Evolutionary conservation across 1,140 invertebrate species (phyloP), one percentile per base, ranked within the genome.

Genomic region (Papilio polytes): DNA sequence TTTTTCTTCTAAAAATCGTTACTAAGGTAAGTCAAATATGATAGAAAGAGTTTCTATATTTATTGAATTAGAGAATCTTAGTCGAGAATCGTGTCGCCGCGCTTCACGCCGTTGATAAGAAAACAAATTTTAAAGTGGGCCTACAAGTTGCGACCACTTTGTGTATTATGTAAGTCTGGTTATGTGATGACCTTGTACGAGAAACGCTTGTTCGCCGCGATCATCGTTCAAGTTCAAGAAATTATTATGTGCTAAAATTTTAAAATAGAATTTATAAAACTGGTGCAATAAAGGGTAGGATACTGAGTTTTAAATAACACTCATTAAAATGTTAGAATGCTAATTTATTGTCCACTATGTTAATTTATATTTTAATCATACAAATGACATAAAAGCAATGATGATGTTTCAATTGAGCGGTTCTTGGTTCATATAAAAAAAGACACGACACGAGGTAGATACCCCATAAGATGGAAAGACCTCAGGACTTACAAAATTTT

Each of bases 121-220:
- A 76, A 48, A 76, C n/a, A 76, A 51, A 48, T 48, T 51, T 76
- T 12, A 76, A 76, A 76, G 44, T 76, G 20, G 74, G 74, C 53
- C 22, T 76, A 48, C 74, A 46, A 20, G 74, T 51, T 74, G 36
- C 72, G 36, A 20, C 36, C 63, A 66, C 26, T 31, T 66, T 13
- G 9, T 51, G 46, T 4, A 22, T 74, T 74, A 74, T 74, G 46
- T 74, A 74, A 74, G 18, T 36, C 7, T 15, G 20, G 73, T 74
- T 74, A 74, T 74, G 73, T 74, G 44, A 74, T 74, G 73, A 74
- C 73, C 73, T 74, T 74, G 73, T 74, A 46, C 73, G 44, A 74
- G 41, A 46, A 53, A 74, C 73, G 20, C 41, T 74, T 20, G 20
- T 51, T 26, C 10, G 44, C 46, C 20, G 44, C 44, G 20, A 51